These are phyloP conservation scores for Junonia oenone DNA, from an alignment of 2,888 invertebrate species.

Conservation along the genomic window DNA sequence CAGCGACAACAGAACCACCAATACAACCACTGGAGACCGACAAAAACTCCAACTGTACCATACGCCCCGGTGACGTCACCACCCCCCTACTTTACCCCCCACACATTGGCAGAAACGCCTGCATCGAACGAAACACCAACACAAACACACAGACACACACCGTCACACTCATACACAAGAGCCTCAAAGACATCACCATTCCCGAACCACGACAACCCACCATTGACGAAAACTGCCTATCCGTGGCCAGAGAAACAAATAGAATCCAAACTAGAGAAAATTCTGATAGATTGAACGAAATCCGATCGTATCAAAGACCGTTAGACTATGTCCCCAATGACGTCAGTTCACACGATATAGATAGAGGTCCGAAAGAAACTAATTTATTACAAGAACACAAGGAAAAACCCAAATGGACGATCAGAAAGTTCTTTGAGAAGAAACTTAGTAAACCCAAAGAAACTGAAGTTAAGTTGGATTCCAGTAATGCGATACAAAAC, in stretches of 20 bases:
- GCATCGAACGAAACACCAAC: slow-evolving; percentile 85
- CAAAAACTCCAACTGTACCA: slow-evolving; percentile 59
- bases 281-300: slow-evolving; percentile 51
- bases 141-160: slow-evolving; percentile 81
- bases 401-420: slow-evolving; percentile 64
- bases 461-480: slow-evolving; percentile 77
- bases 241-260: slow-evolving; percentile 50
- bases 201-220: slow-evolving; percentile 40
- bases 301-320: slow-evolving; percentile 62
- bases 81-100: slow-evolving; percentile 81
- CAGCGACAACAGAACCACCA: slow-evolving; percentile 21
- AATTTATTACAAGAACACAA: slow-evolving; percentile 60
- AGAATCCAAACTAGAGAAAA: slow-evolving; percentile 42
- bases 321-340: slow-evolving; percentile 86
- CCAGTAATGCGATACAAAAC: slow-evolving; percentile 34
- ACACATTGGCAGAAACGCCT: slow-evolving; percentile 91
- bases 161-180: slow-evolving; percentile 80
- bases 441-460: slow-evolving; percentile 57
- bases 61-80: slow-evolving; percentile 51
- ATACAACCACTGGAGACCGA: slow-evolving; percentile 42
- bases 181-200: slow-evolving; percentile 76
- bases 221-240: slow-evolving; percentile 52
- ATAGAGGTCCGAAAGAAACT: slow-evolving; percentile 62
- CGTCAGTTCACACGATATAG: slow-evolving; percentile 69
- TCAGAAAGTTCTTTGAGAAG: slow-evolving; percentile 63